Conservation (phyloP, 2,888 invertebrate species). For the Lasioglossum figueresi region DNA sequence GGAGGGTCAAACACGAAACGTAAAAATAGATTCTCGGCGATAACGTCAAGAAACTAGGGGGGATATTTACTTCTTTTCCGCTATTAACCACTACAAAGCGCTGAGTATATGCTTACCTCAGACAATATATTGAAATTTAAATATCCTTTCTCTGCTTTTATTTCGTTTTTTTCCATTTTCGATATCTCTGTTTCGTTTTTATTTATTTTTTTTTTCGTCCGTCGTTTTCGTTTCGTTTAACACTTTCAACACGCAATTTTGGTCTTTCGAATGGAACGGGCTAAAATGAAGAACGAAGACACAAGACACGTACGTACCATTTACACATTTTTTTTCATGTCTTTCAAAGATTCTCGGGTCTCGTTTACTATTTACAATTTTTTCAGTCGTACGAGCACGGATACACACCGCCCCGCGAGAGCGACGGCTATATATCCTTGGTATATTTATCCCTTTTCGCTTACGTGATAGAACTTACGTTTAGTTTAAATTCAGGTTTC, state of each 20-base stretch:
- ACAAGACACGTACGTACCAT: constrained; percentile 56
- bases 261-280: constrained; percentile 66
- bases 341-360: constrained; percentile 59
- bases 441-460: constrained; percentile 59
- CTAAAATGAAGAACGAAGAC: constrained; percentile 66
- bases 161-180: constrained; percentile 34
- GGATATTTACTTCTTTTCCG: constrained; percentile 59
- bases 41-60: constrained; percentile 64
- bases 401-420: constrained; percentile 56
- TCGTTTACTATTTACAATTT: constrained; percentile 73
- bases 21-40: constrained; percentile 52
- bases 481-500: constrained; percentile 56
- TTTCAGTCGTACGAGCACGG: constrained; percentile 70
- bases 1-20: constrained; percentile 56
- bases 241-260: constrained; percentile 70
- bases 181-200: not conserved
- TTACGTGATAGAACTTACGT: constrained; percentile 62
- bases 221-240: constrained; percentile 52
- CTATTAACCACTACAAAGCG: constrained; percentile 69
- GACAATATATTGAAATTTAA: constrained; percentile 68
- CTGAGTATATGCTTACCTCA: constrained; percentile 65
- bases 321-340: constrained; percentile 60
- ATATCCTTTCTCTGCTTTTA: constrained; percentile 64
- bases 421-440: constrained; percentile 51
- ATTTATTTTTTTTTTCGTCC: not conserved